Percentiles rank a stretch among this genome's conserved stretches.
Evolutionary conservation across 2,113 vertebrate genomes (phyloP).

Genomic region (Lagenorhynchus albirostris): DNA sequence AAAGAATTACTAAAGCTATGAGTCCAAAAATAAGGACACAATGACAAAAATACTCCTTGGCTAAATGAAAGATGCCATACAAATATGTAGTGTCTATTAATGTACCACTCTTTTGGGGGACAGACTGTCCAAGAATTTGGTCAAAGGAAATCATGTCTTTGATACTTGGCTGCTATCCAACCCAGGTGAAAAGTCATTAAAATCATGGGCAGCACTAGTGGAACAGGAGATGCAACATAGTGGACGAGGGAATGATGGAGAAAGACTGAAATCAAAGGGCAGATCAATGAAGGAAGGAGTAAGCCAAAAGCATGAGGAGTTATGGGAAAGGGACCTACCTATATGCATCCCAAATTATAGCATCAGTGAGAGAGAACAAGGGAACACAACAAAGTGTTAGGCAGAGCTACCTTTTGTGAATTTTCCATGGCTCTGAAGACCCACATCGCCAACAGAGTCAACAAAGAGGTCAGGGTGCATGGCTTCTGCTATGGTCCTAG

Average conservation of each 20-base stretch:
- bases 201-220: neutral
- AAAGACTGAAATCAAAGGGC: neutral
- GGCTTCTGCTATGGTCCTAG: neutral
- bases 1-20: conserved; percentile 1
- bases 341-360: neutral
- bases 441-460: neutral
- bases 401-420: neutral
- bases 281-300: neutral
- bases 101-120: neutral
- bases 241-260: neutral
- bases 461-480: neutral
- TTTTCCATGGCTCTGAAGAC: neutral
- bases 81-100: neutral
- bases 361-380: neutral
- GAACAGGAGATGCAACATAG: neutral
- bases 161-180: neutral
- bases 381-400: neutral
- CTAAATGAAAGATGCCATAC: neutral
- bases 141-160: neutral
- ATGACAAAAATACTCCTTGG: neutral
- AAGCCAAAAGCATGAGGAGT: neutral
- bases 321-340: neutral
- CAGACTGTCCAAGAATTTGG: neutral
- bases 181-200: neutral
- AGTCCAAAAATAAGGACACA: neutral